Conservation (phyloP, 1,140 invertebrate genomes). For the Eciton burchellii region DNA sequence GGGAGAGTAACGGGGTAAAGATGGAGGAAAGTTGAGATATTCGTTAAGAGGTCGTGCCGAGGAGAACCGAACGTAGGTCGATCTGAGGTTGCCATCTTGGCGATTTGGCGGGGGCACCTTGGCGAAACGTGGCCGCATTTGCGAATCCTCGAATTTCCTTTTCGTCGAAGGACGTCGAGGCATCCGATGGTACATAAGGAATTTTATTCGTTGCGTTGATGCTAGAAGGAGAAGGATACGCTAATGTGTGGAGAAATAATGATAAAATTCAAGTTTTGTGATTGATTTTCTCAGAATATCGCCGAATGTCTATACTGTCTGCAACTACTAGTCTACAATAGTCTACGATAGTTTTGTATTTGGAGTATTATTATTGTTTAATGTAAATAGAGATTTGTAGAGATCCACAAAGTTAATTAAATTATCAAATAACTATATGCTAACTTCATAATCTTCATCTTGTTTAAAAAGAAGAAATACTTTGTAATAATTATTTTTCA, state of each 20-base stretch:
- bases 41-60: slow-evolving; percentile 47
- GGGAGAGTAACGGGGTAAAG: slow-evolving; percentile 37
- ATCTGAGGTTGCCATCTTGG: slow-evolving; percentile 69
- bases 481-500: neutral
- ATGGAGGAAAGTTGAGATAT: slow-evolving; percentile 49
- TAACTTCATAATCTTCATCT: neutral
- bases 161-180: too few species aligned
- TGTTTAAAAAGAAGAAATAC: neutral
- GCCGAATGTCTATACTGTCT: too few species aligned
- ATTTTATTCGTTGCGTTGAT: too few species aligned
- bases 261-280: too few species aligned
- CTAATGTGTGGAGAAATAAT: too few species aligned
- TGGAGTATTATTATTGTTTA: too few species aligned
- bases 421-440: neutral
- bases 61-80: slow-evolving; percentile 50
- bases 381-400: neutral
- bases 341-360: too few species aligned
- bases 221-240: too few species aligned
- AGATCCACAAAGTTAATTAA: neutral
- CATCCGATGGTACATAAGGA: too few species aligned
- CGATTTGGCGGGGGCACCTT: slow-evolving; percentile 59
- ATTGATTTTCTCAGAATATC: too few species aligned
- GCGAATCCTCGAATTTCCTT: slow-evolving; percentile 38
- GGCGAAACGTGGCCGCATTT: slow-evolving; percentile 68
- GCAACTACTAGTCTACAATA: too few species aligned